phyloP scores from a whole-genome alignment of 2,888 invertebrate genomes.

The Agrotis clavis region DNA sequence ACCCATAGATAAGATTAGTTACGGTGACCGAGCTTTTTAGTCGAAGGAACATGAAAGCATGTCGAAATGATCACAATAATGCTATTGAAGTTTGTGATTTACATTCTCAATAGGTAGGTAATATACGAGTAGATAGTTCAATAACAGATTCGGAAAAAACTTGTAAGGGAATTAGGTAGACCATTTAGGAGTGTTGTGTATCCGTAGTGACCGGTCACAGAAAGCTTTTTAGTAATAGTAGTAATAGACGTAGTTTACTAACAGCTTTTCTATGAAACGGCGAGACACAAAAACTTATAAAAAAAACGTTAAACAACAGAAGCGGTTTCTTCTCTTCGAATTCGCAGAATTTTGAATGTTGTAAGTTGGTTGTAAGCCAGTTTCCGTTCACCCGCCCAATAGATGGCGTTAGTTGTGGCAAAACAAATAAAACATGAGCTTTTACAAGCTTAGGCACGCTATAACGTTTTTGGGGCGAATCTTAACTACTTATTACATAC shows the following conservation, averaged over 20 bases:
- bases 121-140: not conserved
- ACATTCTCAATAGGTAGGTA: slow-evolving; percentile 8
- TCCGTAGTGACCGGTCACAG: not conserved
- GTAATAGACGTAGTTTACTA: not conserved
- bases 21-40: slow-evolving; percentile 69
- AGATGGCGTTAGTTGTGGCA: slow-evolving; percentile 83
- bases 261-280: slow-evolving; percentile 14
- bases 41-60: slow-evolving; percentile 61
- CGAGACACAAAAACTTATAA: slow-evolving; percentile 11
- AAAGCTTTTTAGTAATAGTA: slow-evolving; percentile 37
- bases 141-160: not conserved
- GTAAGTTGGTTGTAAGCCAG: slow-evolving; percentile 40
- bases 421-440: slow-evolving; percentile 74
- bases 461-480: slow-evolving; percentile 67
- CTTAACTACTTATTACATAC: slow-evolving; percentile 77
- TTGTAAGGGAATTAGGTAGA: slow-evolving; percentile 1
- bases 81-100: slow-evolving; percentile 23
- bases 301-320: not conserved
- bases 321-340: slow-evolving; percentile 15
- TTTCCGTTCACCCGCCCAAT: slow-evolving; percentile 62
- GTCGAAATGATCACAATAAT: slow-evolving; percentile 57
- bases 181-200: not conserved
- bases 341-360: slow-evolving; percentile 51
- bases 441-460: slow-evolving; percentile 62
- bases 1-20: slow-evolving; percentile 71